Base-by-base conservation (phyloP, 2,888 invertebrate genomes). In the Tanypteryx hageni region DNA sequence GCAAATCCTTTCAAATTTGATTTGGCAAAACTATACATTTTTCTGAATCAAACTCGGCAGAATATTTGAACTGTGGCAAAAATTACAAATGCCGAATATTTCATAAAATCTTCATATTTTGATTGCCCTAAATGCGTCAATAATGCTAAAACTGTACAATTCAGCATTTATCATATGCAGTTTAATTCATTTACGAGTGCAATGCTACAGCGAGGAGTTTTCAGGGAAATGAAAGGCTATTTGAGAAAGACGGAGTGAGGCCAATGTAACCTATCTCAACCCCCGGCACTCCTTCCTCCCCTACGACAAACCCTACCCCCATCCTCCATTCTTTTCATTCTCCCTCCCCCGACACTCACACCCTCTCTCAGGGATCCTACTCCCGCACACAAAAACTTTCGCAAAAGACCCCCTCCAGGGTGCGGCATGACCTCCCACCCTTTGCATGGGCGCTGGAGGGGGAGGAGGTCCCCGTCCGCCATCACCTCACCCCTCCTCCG, bases 401-500 rank as follows among this genome's bases (percentile, higher is more conserved):
- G 89, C 89, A 89, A 89, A 64, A 64, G 64, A 61, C 64, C 89
- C 89, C 89, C 89, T 44, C 89, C 64, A 89, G 68, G 89, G 89
- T 89, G 89, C 89, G 89, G 89, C 89, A 89, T 64, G 89, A 89
- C 89, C 89, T 89, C 89, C 64, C 89, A 64, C 68, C 86, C 86
- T 31, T 10, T 57, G 57, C 57, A 83, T 1, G 1, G 44, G 56
- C 89, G 11, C 89, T 18, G 64, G 64, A 44, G 64, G 68, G 86
- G 27, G 58, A 58, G 86, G 61, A 44, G 89, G 89, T 11, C 64
- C 56, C 83, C 83, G 44, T 44, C 83, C n/a, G 83, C 57, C 83
- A 83, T 57, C 57, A 44, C 83, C n/a, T 18, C 89, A 1, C 31
- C 64, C 89, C 76, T 22, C 22, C 76, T 27, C 27, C 76, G 76